Evolutionary conservation across 2,888 invertebrate genomes (phyloP).

Genomic region (Scaptomyza polygonia): DNA sequence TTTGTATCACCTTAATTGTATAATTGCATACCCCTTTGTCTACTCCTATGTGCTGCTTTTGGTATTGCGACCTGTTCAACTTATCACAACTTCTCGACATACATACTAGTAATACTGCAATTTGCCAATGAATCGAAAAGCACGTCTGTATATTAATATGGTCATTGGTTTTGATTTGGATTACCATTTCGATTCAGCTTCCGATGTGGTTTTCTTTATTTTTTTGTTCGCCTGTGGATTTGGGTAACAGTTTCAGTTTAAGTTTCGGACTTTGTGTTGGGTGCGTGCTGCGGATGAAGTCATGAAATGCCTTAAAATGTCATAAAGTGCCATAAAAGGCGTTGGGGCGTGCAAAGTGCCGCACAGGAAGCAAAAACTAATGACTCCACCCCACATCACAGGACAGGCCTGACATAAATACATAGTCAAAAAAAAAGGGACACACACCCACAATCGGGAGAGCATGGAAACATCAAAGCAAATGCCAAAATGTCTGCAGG

Average conservation of each 20-base stretch:
- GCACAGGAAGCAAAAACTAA: slow-evolving; percentile 44
- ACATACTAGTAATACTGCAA: slow-evolving; percentile 4
- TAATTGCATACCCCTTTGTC: neutral
- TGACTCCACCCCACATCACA: slow-evolving; percentile 18
- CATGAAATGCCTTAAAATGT: slow-evolving; percentile 38
- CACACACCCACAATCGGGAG: slow-evolving; percentile 29
- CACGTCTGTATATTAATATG: slow-evolving; percentile 69
- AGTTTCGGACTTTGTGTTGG: slow-evolving; percentile 10
- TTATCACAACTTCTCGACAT: slow-evolving; percentile 1
- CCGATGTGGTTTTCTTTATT: neutral
- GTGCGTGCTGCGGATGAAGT: slow-evolving; percentile 44
- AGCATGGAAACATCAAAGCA: slow-evolving; percentile 61
- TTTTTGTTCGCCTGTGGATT: neutral
- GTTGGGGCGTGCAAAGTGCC: slow-evolving; percentile 66
- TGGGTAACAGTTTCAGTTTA: slow-evolving; percentile 12
- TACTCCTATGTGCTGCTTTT: neutral
- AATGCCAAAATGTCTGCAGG: slow-evolving; percentile 49
- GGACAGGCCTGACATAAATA: slow-evolving; percentile 8
- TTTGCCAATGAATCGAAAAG: slow-evolving; percentile 32
- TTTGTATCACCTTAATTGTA: neutral
- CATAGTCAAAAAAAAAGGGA: slow-evolving; percentile 24
- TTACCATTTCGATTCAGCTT: slow-evolving; percentile 24
- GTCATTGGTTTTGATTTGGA: slow-evolving; percentile 62
- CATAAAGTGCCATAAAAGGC: slow-evolving; percentile 62
- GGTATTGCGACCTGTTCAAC: neutral